phyloP scores from a whole-genome alignment of 1,140 invertebrate species.

The Argopecten irradians region DNA sequence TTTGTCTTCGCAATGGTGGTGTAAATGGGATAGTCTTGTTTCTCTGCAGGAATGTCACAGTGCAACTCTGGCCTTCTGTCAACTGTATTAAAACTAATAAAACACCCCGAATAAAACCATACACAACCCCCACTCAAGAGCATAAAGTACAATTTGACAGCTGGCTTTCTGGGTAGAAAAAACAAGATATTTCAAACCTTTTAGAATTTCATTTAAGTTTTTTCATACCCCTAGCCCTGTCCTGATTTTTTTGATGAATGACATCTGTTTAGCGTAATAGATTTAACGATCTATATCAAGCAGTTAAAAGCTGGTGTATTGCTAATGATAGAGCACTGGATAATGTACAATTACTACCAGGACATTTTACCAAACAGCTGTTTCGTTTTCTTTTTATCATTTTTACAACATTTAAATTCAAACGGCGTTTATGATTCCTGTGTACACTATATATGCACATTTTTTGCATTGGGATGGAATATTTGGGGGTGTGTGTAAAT shows the following conservation, averaged over 20 bases:
- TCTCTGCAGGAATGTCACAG: neutral
- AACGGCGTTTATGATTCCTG: neutral
- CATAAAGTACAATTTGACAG: neutral
- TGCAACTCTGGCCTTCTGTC: neutral
- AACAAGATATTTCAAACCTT: neutral
- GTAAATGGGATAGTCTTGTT: conserved; percentile 17
- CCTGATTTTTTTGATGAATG: neutral
- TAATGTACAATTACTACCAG: neutral
- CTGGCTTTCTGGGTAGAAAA: neutral
- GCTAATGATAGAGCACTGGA: neutral
- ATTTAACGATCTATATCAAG: neutral
- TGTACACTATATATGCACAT: neutral
- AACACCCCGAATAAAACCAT: neutral
- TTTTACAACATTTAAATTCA: neutral
- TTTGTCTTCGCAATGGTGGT: neutral
- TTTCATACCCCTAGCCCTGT: neutral
- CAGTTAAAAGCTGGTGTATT: neutral
- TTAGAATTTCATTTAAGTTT: conserved; percentile 2
- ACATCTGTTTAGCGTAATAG: neutral
- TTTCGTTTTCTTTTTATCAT: neutral
- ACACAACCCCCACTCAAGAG: no score
- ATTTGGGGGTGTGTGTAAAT: neutral
- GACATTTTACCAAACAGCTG: neutral
- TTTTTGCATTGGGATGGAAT: neutral
- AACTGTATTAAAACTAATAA: neutral